Conservation (phyloP, 2,797 vertebrate species). For the Sparidentex hasta region DNA sequence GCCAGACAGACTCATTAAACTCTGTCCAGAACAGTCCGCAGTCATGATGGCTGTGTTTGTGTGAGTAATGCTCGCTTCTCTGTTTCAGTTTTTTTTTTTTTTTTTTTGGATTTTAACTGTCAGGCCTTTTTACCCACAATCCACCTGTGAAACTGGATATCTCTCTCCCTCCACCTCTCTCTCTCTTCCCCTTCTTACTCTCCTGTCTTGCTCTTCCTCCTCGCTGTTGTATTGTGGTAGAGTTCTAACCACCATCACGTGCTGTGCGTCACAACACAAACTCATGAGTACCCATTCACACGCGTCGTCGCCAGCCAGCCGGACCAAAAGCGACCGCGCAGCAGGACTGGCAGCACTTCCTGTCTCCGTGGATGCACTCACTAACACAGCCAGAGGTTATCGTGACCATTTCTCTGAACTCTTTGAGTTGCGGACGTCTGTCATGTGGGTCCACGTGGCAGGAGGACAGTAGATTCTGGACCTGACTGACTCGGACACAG, state of each 20-base stretch:
- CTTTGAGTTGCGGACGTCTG: neutral
- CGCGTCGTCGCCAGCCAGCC: neutral
- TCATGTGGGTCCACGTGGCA: neutral
- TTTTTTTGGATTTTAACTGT: slow-evolving; percentile 87
- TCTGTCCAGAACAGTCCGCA: slow-evolving; percentile 96
- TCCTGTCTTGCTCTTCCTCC: slow-evolving; percentile 36
- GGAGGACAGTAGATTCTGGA: neutral
- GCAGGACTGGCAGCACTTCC: slow-evolving; percentile 33
- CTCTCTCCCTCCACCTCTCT: slow-evolving; percentile 44
- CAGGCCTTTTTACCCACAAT: slow-evolving; percentile 74
- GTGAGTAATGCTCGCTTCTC: slow-evolving; percentile 61
- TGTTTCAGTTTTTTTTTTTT: slow-evolving; percentile 76
- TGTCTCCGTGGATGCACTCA: slow-evolving; percentile 4
- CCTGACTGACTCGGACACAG: neutral
- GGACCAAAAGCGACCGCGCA: slow-evolving; percentile 58
- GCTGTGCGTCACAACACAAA: slow-evolving; percentile 28
- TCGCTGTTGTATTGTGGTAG: slow-evolving; percentile 63
- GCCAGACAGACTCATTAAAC: slow-evolving; percentile 94
- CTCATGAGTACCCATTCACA: neutral
- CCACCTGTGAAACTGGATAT: slow-evolving; percentile 80
- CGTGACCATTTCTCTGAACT: slow-evolving; percentile 9
- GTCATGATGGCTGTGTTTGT: slow-evolving; percentile 82
- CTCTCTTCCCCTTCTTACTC: neutral
- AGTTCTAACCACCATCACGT: slow-evolving; percentile 32
- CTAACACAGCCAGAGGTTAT: slow-evolving; percentile 3